Evolutionary conservation across 35 echinoderm and acorn worm species (phyloP).

Genomic region (Ophiothrix spiculata): DNA sequence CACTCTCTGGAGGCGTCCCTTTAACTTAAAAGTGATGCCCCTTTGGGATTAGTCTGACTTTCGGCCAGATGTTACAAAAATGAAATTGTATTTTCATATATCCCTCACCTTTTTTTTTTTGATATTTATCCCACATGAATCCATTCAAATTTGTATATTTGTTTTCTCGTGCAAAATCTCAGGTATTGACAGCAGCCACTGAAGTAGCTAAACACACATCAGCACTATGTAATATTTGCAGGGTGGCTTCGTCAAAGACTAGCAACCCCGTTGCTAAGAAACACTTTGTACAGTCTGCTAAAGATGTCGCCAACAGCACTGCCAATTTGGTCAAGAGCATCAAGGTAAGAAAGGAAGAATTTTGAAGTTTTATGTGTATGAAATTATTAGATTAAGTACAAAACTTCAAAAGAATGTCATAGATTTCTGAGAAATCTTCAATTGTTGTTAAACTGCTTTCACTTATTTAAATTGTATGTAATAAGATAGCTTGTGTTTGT

Average conservation of each 20-base stretch:
- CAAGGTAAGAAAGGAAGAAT: slow-evolving; percentile 77
- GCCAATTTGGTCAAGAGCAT: slow-evolving; percentile 97
- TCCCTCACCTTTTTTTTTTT: no score
- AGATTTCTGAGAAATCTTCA: no score
- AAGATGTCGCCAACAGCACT: slow-evolving; percentile 97
- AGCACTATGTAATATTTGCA: slow-evolving; percentile 90
- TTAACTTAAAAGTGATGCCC: background rate
- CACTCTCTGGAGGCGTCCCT: background rate
- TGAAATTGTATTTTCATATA: background rate
- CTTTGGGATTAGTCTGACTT: background rate
- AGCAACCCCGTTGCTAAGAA: slow-evolving; percentile 97
- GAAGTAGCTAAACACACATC: slow-evolving; percentile 98
- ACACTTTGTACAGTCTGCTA: slow-evolving; percentile 97
- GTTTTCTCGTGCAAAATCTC: background rate
- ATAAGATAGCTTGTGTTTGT: no score
- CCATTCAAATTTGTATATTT: background rate
- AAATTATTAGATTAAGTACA: no score
- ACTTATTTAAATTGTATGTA: no score
- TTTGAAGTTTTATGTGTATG: no score
- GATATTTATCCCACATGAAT: background rate
- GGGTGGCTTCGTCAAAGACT: slow-evolving; percentile 88
- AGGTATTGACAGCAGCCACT: slow-evolving; percentile 92
- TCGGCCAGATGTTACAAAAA: background rate
- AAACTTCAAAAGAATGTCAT: no score
- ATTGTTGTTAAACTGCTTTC: no score